phyloP scores from a whole-genome alignment of 2,888 invertebrate genomes.

The Sphaerophoria taeniata region DNA sequence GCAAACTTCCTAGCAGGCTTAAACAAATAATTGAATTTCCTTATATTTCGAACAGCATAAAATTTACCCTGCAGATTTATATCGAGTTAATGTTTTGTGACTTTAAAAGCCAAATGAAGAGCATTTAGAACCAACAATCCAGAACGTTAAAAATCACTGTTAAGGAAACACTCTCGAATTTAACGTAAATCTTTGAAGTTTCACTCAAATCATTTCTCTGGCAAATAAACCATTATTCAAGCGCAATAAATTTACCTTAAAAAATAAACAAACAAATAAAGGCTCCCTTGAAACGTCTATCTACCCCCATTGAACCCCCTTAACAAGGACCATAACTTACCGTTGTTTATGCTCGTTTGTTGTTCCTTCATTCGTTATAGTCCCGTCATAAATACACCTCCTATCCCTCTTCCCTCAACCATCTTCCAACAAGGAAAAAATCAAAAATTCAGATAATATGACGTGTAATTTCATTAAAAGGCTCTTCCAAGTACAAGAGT shows the following conservation, averaged over 20 bases:
- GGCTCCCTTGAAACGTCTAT: not conserved
- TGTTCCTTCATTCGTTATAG: not conserved
- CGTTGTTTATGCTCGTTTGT: not conserved
- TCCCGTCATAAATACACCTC: not conserved
- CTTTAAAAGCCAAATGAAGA: too few species aligned
- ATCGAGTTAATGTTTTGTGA: too few species aligned
- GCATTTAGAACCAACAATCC: too few species aligned
- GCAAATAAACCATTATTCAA: not conserved
- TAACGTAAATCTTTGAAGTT: not conserved
- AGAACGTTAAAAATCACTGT: not conserved
- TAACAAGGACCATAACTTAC: too few species aligned
- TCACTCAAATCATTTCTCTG: not conserved
- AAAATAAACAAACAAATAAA: not conserved
- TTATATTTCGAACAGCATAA: too few species aligned
- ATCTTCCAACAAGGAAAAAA: constrained; percentile 21
- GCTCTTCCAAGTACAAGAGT: not conserved
- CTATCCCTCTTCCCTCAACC: too few species aligned
- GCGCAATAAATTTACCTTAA: not conserved
- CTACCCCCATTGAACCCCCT: not conserved
- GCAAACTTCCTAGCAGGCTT: too few species aligned
- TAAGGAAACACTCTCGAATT: not conserved
- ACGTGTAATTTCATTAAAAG: constrained; percentile 64
- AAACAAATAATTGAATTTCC: too few species aligned
- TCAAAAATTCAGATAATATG: constrained; percentile 60
- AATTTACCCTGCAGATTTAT: too few species aligned